A percentile compares a stretch with the other conserved stretches of the same genome.
phyloP scores from a whole-genome alignment of 1,140 invertebrate species.

The Drosophila parvula region DNA sequence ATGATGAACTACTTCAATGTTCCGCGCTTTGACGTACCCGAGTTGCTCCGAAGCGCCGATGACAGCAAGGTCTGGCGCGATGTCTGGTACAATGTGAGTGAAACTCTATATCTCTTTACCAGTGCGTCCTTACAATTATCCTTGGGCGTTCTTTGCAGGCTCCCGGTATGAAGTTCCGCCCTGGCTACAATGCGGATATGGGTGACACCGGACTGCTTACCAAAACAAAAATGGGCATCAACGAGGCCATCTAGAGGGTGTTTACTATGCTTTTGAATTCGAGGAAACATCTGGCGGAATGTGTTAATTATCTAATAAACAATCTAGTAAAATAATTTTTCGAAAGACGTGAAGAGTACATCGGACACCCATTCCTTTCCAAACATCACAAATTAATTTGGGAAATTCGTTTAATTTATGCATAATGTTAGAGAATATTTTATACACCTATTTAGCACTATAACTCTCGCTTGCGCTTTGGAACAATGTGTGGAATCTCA shows the following conservation, averaged over 20 bases:
- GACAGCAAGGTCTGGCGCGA: conserved; percentile 84
- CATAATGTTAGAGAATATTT: conserved; percentile 49
- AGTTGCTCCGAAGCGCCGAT: conserved; percentile 86
- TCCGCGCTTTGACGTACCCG: conserved; percentile 86
- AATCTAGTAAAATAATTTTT: conserved; percentile 67
- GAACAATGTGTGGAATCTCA: conserved; percentile 48
- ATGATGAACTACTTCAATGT: conserved; percentile 87
- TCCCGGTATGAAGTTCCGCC: conserved; percentile 85
- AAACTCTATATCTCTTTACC: too few species aligned
- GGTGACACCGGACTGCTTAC: conserved; percentile 85
- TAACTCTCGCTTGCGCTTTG: conserved; percentile 31
- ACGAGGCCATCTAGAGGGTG: conserved; percentile 54
- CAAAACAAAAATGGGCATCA: conserved; percentile 80
- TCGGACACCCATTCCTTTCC: neutral
- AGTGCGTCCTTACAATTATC: conserved; percentile 4
- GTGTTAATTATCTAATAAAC: conserved; percentile 82
- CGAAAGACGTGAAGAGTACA: neutral
- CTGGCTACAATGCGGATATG: conserved; percentile 86
- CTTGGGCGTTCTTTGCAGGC: conserved; percentile 76
- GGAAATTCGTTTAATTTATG: conserved; percentile 50
- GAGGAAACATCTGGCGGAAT: conserved; percentile 60
- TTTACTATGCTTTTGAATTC: conserved; percentile 31
- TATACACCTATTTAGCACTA: conserved; percentile 61
- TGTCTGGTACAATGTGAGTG: conserved; percentile 84
- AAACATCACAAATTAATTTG: conserved; percentile 12